Conservation (phyloP, 2,113 vertebrate genomes). For the Sinocyclocheilus grahami region DNA sequence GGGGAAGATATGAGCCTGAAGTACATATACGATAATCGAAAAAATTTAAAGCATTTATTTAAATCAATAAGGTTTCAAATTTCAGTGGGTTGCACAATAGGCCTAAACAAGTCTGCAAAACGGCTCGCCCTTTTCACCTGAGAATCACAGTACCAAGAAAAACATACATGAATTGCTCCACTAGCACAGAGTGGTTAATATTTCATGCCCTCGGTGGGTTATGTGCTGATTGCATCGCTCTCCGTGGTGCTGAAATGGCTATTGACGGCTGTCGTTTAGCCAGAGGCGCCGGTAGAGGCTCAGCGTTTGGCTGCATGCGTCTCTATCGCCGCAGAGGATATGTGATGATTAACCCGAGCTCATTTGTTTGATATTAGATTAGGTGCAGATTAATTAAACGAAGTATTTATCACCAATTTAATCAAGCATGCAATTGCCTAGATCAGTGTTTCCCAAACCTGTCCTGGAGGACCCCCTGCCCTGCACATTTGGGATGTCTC, state of each 20-base stretch:
- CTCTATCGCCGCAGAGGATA: background rate
- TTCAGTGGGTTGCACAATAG: background rate
- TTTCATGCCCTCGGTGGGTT: background rate
- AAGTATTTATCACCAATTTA: background rate
- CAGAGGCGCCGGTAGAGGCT: background rate
- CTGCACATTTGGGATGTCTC: no score
- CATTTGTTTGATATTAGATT: background rate
- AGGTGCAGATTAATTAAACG: background rate
- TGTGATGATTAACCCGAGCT: background rate
- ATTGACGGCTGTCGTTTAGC: conserved; percentile 16
- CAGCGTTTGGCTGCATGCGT: background rate
- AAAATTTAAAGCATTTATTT: background rate
- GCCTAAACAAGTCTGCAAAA: background rate
- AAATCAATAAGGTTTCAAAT: background rate
- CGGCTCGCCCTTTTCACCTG: background rate
- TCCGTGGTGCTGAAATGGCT: conserved; percentile 40
- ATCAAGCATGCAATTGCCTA: background rate
- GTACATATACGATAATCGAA: conserved; percentile 1
- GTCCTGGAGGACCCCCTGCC: no score
- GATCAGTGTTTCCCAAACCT: no score
- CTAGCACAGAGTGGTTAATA: conserved; percentile 1
- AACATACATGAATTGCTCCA: background rate
- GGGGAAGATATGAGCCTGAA: conserved; percentile 31
- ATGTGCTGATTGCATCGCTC: conserved; percentile 4
- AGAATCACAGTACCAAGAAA: background rate